Base-by-base conservation (phyloP, 2,888 invertebrate species). In the Caenorhabditis sinica region DNA sequence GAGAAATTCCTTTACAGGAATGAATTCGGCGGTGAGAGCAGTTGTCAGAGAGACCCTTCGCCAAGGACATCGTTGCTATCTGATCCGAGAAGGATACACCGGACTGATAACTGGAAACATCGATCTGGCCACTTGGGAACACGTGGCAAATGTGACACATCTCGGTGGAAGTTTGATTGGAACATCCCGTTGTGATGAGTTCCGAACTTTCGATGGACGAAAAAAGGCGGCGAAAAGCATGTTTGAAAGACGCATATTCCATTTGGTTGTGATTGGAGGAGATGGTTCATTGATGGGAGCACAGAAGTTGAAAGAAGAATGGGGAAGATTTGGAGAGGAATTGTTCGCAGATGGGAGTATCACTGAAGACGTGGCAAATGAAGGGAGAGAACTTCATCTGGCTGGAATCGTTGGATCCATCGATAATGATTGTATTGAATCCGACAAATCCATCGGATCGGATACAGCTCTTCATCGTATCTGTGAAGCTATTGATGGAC, bases 161-260 rank as follows among this genome's bases (percentile, higher is more conserved):
- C 96, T 96, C 95, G 98, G 98, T 92, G 98, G 98, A 86, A 99
- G 98, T 68, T 95, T 97, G 53, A 98, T 99, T 94, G 98, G 98
- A 74, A 97, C 97, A 45, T 98, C 98, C 13, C 95, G 98, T 90
- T 98, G 98, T 93, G 95, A 95, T 94, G 97, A 96, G 83, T 99
- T 99, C 93, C 95, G 95, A 87, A 95, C 96, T 90, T 95, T 95
- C 63, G 95, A 95, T 75, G 98, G 98, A n/a, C 95, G 98, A 13
- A 85, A 85, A 25, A 66, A 88, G 93, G 98, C 98, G n/a, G 97
- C 97, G 0, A 95, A 95, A 91, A 97, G 98, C 94, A 94, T 99
- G 85, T 95, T 98, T 0, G 94, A 95, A 56, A 95, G 95, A 74
- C 96, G 96, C 75, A 98, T 99, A 91, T 96, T 96, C 69, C 97